Evolutionary conservation across 37 sponge, comb jelly and placozoan genomes (phyloP).

Genomic region (Halichondria panicea): DNA sequence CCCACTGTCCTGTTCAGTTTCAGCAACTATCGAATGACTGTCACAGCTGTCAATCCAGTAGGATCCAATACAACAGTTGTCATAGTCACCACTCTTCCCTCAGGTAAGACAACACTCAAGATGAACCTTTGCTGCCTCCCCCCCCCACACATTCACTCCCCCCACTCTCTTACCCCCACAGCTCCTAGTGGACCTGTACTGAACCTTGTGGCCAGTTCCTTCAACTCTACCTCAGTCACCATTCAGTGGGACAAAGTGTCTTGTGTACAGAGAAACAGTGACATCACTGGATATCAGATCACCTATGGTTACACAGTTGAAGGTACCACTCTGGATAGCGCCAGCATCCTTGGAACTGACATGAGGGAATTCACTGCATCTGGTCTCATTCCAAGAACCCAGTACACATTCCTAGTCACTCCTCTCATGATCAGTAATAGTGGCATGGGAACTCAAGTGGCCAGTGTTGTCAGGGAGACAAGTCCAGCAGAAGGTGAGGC

Average conservation of each 20-base stretch:
- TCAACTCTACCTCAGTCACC: neutral
- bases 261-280: slow-evolving; percentile 15
- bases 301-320: neutral
- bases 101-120: no score
- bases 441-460: neutral
- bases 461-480: no score
- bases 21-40: slow-evolving; percentile 19
- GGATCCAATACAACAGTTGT: neutral
- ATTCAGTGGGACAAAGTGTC: slow-evolving; percentile 13
- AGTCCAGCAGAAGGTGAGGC: neutral
- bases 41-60: slow-evolving; percentile 28
- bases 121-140: no score
- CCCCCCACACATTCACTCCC: no score
- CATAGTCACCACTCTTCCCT: neutral
- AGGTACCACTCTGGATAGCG: neutral
- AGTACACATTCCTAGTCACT: slow-evolving; percentile 6
- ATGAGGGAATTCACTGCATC: neutral
- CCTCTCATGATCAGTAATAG: neutral
- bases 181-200: no score
- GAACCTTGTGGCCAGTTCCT: no score
- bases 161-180: no score
- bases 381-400: slow-evolving; percentile 16
- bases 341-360: neutral
- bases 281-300: slow-evolving; percentile 17
- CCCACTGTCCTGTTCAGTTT: slow-evolving; percentile 18